Evolutionary conservation across 2,113 vertebrate genomes (phyloP), one percentile per base, ranked within the genome.

Genomic region (Neodon shergylaensis): DNA sequence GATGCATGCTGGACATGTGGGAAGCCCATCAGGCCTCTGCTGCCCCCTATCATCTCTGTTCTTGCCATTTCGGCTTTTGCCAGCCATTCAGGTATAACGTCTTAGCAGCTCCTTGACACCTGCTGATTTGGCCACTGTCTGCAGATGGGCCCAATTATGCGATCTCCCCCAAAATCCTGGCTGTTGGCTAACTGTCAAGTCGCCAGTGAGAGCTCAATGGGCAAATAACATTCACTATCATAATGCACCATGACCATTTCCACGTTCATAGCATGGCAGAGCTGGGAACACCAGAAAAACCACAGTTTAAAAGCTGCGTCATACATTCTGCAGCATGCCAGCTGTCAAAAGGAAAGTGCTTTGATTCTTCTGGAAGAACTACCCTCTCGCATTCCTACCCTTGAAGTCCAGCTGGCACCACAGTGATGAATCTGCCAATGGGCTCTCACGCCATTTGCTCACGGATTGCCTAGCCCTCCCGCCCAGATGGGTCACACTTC

Each of bases 401-500:
- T 90, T 70, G 42, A 72, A 24, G 86, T 78, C 86, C 68, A 49
- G 79, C 81, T 83, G 96, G 90, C 63, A 97, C 83, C 79, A 73
- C 92, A 84, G 86, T 39, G 68, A 16, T 24, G 73, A 65, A 96
- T 97, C 96, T 94, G 84, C 95, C 97, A 98, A 96, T 5, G 31
- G 74, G 72, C 88, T 97, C 66, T 82, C 66, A 52, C 91, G 88
- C 89, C 83, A 90, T 88, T 94, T 92, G 88, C 81, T 94, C 22
- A 24, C 42, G 24, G 65, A 77, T 63, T 86, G 77, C 95, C 93
- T 92, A 94, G 90, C 93, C 85, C 70, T 42, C 92, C 58, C 1
- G 52, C 63, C 77, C 88, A 89, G 74, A 58, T 96, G 61, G 65
- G 95, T 92, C 77, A 44, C 42, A 93, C 68, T 94, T 90, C 31